phyloP scores from a whole-genome alignment of 2,888 invertebrate species.

The Amiota minor region DNA sequence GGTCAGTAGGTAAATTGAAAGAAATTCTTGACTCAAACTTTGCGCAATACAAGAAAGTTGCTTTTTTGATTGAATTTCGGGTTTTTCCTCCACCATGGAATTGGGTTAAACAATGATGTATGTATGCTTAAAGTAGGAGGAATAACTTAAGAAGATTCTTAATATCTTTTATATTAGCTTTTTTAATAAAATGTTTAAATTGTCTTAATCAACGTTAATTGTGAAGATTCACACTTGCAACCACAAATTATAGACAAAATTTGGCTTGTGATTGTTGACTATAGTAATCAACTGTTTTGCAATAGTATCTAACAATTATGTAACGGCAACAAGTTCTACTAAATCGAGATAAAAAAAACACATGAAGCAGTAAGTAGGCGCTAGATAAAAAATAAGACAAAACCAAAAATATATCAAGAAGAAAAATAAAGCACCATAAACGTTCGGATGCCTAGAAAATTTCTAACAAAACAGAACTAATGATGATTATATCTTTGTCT shows the following conservation, averaged over 20 bases:
- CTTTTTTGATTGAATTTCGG: constrained; percentile 25
- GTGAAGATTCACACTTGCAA: background rate
- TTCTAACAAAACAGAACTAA: background rate
- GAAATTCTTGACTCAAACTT: constrained; percentile 18
- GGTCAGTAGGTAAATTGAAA: constrained; percentile 32
- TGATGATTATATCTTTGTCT: constrained; percentile 18
- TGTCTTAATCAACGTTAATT: too few relatives aligned
- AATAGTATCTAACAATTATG: constrained; percentile 11
- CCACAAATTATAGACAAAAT: background rate
- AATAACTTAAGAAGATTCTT: too few relatives aligned
- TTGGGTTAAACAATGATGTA: too few relatives aligned
- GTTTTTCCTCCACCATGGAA: too few relatives aligned
- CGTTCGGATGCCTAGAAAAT: background rate
- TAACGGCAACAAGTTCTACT: constrained; percentile 22
- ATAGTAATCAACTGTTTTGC: background rate
- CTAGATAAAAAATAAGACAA: background rate
- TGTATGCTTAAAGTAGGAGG: too few relatives aligned
- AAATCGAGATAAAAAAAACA: background rate
- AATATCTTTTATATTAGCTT: too few relatives aligned
- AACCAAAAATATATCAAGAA: background rate
- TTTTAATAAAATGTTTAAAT: too few relatives aligned
- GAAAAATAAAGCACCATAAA: constrained; percentile 15
- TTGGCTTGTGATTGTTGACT: background rate
- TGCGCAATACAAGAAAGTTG: constrained; percentile 10
- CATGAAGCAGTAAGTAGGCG: background rate